These are phyloP conservation scores for Drosophila vallismaia DNA, from an alignment of 2,888 invertebrate species.

Conservation along the genomic window DNA sequence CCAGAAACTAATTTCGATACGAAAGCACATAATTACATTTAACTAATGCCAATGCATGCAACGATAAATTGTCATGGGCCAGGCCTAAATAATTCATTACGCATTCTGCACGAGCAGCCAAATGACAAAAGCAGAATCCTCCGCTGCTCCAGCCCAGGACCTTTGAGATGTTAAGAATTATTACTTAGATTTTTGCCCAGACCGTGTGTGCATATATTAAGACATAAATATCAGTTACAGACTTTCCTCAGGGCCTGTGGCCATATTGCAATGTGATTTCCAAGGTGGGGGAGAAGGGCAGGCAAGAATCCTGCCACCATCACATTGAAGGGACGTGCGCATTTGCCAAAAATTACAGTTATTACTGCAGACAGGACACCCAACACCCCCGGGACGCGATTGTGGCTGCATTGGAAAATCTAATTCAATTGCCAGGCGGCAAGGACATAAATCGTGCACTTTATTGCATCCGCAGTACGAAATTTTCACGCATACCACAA, in stretches of 20 bases:
- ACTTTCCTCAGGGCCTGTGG: constrained; percentile 13
- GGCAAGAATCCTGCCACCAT: constrained; percentile 10
- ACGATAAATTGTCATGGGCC: constrained; percentile 42
- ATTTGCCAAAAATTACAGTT: constrained; percentile 79
- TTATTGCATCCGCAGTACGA: constrained; percentile 77
- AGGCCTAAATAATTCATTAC: constrained; percentile 63
- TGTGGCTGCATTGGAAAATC: constrained; percentile 66
- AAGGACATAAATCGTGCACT: constrained; percentile 74
- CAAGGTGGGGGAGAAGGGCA: constrained; percentile 7
- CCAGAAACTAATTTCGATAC: constrained; percentile 23
- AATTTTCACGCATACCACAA: constrained; percentile 58
- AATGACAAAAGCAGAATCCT: constrained; percentile 40
- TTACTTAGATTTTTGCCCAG: constrained; percentile 54
- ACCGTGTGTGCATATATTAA: constrained; percentile 63
- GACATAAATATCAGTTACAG: constrained; percentile 67
- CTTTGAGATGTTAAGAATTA: constrained; percentile 53
- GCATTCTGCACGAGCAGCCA: constrained; percentile 40
- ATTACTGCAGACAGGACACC: constrained; percentile 68
- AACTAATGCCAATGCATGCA: constrained; percentile 45
- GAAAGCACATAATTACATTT: constrained; percentile 42
- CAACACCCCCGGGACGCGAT: constrained; percentile 52
- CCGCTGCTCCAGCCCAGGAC: constrained; percentile 17
- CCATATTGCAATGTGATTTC: constrained; percentile 37
- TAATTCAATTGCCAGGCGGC: constrained; percentile 75
- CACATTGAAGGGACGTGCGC: constrained; percentile 22